Base-by-base conservation (phyloP, 2,888 invertebrate genomes). In the Cancer borealis region DNA sequence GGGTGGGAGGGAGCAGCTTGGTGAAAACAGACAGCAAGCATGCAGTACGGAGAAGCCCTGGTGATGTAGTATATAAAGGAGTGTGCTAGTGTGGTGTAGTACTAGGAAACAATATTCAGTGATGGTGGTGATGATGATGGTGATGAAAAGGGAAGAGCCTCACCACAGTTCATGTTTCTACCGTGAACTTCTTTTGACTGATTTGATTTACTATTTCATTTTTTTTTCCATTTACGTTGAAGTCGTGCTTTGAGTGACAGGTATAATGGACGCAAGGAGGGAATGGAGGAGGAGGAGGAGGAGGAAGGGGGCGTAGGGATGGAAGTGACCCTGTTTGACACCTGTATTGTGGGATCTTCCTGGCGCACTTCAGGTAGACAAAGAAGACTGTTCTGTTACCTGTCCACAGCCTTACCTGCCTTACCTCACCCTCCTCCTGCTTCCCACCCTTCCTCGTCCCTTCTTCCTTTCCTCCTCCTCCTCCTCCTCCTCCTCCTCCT, bases 381-480 rank as follows among this genome's bases (percentile, higher is more conserved):
- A 91, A n/a, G 73, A 60, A 30, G n/a, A 79, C 47, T 91, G 91
- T 73, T 79, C 79, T 79, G 91, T 91, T 79, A 91, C 91, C 88
- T 89, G 46, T 93, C 93, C 88, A 54, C 39, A 10, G 12, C 46
- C 47, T 49, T 88, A 26, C 92, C 54, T 47, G 21, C 26, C 92
- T 26, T 47, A 39, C 21, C 79, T 30, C 87, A 8, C 17, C 79
- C 87, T 47, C 46, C 47, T 47, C 47, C 84, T 21, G 21, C 26
- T 10, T 49, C 92, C 87, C 14, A 21, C 47, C 26, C 54, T 88
- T 30, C 49, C 39, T 45, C 47, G 30, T 47, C 39, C 84, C 84
- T n/a, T n/a, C 92, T 92, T 66, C 79, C 21, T 90, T 46, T 73
- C 39, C 46, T 54, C 73, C 66, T 47, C 47, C 73, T 14, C 79